Conservation (phyloP, 1,140 invertebrate species). For the Melanaphis sacchari region DNA sequence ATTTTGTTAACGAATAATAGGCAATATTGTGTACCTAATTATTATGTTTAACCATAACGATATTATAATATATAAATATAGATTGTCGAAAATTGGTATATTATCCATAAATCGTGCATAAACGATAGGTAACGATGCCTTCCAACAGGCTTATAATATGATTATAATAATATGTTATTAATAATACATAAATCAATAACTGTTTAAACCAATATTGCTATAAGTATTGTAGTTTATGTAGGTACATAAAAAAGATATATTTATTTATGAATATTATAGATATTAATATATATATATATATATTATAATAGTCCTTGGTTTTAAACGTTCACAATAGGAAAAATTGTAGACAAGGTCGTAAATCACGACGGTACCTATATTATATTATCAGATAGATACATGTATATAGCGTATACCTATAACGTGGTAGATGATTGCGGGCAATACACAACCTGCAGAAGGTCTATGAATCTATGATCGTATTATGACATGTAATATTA, state of each 20-base stretch:
- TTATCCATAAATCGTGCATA: neutral
- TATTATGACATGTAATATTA: neutral
- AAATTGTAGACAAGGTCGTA: slow-evolving; percentile 15
- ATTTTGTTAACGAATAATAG: neutral
- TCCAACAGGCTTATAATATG: neutral
- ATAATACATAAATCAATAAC: neutral
- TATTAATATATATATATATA: neutral
- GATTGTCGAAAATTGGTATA: neutral
- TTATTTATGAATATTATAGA: neutral
- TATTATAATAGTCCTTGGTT: slow-evolving; percentile 1
- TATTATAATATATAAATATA: neutral
- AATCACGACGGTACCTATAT: neutral
- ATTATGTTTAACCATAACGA: neutral
- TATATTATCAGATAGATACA: neutral
- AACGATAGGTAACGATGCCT: neutral
- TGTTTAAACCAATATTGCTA: neutral
- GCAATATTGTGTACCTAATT: neutral
- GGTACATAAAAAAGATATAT: neutral
- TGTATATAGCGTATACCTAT: neutral
- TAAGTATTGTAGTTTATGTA: neutral
- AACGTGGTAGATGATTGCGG: neutral
- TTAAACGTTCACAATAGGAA: neutral
- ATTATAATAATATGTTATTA: neutral
- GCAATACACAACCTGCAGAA: neutral
- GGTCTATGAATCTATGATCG: neutral